These are phyloP conservation scores for Drosophila gaucha DNA, from an alignment of 2,888 invertebrate genomes.

Conservation along the genomic window DNA sequence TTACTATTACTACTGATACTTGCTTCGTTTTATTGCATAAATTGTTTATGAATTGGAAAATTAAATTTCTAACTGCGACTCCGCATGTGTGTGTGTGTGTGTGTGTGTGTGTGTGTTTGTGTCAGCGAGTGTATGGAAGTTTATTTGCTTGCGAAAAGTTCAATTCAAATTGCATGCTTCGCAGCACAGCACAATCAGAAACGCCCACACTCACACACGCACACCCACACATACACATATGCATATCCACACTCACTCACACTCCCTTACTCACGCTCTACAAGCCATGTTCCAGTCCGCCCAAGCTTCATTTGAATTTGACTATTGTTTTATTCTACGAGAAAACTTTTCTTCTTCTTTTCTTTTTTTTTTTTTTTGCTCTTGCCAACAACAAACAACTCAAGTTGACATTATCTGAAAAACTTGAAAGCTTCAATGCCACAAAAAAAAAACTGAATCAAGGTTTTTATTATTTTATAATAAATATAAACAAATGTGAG, in stretches of 20 bases:
- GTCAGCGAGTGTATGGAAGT: constrained; percentile 38
- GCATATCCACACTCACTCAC: background rate
- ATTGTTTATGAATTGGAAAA: constrained; percentile 79
- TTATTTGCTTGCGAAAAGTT: constrained; percentile 71
- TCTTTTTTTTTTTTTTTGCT: constrained; percentile 1
- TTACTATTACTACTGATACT: constrained; percentile 68
- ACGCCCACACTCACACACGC: background rate
- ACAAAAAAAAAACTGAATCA: background rate
- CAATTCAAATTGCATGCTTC: constrained; percentile 77
- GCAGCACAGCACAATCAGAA: constrained; percentile 62
- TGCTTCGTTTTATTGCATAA: constrained; percentile 69
- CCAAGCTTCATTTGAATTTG: constrained; percentile 45
- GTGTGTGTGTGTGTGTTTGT: constrained; percentile 6
- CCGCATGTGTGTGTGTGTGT: background rate
- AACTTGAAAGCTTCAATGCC: background rate
- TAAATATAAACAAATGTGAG: too few species aligned
- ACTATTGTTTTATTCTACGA: constrained; percentile 44
- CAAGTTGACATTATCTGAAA: constrained; percentile 19
- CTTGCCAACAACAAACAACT: constrained; percentile 4
- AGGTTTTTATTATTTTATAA: background rate
- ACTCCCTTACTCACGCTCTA: background rate
- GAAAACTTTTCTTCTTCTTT: constrained; percentile 15
- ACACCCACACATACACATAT: background rate
- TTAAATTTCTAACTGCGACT: constrained; percentile 65
- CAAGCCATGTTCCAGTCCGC: constrained; percentile 6